Conservation (phyloP, 1,140 invertebrate species). For the Aphaenogaster floridana region DNA sequence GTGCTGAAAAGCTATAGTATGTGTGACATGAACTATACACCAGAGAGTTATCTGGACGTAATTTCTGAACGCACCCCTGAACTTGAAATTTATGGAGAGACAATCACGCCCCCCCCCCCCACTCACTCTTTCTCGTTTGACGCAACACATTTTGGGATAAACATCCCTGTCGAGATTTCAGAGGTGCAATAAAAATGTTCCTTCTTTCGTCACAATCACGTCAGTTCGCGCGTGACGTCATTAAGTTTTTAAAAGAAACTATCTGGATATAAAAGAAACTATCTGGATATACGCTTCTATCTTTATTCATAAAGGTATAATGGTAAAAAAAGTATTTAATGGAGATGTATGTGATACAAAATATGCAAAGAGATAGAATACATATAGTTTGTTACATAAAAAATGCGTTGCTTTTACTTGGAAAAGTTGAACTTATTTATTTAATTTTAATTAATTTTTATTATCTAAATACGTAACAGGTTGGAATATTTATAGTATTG, state of each 20-base stretch:
- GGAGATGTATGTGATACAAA: not conserved
- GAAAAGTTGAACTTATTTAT: not conserved
- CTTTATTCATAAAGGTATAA: not conserved
- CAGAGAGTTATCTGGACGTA: too few relatives aligned
- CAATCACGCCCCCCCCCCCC: not conserved
- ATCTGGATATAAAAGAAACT: not conserved
- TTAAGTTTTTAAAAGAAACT: not conserved
- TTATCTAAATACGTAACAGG: not conserved
- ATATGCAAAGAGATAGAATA: not conserved
- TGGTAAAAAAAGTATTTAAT: not conserved
- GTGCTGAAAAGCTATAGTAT: too few relatives aligned
- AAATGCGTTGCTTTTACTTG: not conserved
- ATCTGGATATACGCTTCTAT: not conserved
- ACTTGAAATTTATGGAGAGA: constrained; percentile 37
- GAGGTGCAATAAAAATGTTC: not conserved
- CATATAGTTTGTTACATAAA: not conserved
- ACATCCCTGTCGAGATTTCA: not conserved
- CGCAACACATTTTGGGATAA: not conserved
- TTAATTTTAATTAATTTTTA: constrained; percentile 2
- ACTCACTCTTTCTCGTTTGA: not conserved
- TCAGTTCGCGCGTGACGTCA: not conserved
- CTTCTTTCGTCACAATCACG: not conserved
- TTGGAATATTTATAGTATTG: not conserved
- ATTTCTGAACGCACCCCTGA: not conserved
- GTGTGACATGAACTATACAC: too few relatives aligned